Conservation (phyloP, 2,888 invertebrate species). For the Altica lythri region DNA sequence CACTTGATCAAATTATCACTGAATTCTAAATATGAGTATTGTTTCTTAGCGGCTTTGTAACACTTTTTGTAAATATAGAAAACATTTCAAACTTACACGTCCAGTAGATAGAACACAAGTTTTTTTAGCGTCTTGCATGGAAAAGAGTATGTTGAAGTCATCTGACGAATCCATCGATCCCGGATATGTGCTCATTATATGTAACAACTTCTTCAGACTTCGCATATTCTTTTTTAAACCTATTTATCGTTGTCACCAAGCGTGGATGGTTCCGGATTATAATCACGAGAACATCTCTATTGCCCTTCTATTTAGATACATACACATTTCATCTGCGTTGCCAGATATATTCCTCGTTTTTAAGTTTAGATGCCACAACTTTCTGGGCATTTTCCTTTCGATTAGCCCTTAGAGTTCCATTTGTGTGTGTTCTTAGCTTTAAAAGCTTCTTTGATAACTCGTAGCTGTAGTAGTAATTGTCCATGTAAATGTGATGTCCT, state of each 20-base stretch:
- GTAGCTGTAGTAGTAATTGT: slow-evolving; percentile 12
- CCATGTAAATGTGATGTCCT: background rate
- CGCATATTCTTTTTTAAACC: slow-evolving; percentile 31
- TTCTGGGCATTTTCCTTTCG: slow-evolving; percentile 22
- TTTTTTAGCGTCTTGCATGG: slow-evolving; percentile 17
- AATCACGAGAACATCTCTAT: slow-evolving; percentile 33
- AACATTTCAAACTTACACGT: slow-evolving; percentile 21
- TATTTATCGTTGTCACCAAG: slow-evolving; percentile 34
- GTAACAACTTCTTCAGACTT: slow-evolving; percentile 27
- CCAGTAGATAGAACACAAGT: slow-evolving; percentile 14
- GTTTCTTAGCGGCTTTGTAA: slow-evolving; percentile 6
- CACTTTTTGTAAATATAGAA: slow-evolving; percentile 17
- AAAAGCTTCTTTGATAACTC: slow-evolving; percentile 18
- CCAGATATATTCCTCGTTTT: slow-evolving; percentile 34
- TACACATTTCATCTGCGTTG: slow-evolving; percentile 39
- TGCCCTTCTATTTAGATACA: background rate
- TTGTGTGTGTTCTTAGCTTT: slow-evolving; percentile 22
- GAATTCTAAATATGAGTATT: slow-evolving; percentile 19
- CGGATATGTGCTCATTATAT: slow-evolving; percentile 34
- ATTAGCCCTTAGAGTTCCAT: slow-evolving; percentile 23
- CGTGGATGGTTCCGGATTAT: slow-evolving; percentile 43
- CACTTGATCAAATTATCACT: slow-evolving; percentile 26
- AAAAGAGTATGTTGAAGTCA: slow-evolving; percentile 16
- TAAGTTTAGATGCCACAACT: slow-evolving; percentile 28
- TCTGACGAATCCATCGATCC: background rate